Evolutionary conservation across 1,140 invertebrate species (phyloP).

Genomic region (Macrocentrus cingulum): DNA sequence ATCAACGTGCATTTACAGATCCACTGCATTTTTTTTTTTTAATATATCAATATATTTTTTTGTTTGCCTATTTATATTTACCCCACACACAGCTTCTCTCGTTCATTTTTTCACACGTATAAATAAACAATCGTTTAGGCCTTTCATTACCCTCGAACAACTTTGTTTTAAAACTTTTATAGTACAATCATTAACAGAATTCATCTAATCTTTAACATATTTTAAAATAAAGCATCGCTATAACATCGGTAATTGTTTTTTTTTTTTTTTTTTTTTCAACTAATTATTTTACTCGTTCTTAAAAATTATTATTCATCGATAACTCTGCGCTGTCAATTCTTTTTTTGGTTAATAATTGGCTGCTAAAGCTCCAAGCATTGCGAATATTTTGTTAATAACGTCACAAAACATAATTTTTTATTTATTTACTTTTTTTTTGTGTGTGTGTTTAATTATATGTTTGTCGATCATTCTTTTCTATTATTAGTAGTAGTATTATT

Average conservation of each 20-base stretch:
- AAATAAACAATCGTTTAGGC: conserved; percentile 28
- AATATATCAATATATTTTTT: conserved; percentile 11
- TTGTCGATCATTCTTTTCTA: neutral
- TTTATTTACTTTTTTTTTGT: neutral
- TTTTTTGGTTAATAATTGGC: conserved; percentile 22
- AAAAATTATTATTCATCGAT: conserved; percentile 7
- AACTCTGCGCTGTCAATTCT: neutral
- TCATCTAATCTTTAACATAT: neutral
- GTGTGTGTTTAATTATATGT: conserved; percentile 1
- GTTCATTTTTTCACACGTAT: neutral
- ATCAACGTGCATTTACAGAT: conserved; percentile 20
- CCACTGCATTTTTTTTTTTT: conserved; percentile 1
- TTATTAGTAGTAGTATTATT: no score
- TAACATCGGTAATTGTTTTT: neutral
- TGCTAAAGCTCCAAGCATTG: conserved; percentile 32
- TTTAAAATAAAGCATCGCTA: conserved; percentile 22
- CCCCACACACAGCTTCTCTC: neutral
- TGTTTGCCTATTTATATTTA: neutral
- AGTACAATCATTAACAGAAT: conserved; percentile 23
- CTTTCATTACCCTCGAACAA: conserved; percentile 25
- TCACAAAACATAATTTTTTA: conserved; percentile 18
- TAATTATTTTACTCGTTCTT: neutral
- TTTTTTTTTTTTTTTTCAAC: neutral
- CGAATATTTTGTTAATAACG: conserved; percentile 26
- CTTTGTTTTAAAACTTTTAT: conserved; percentile 9